These are phyloP conservation scores for Eupithecia inturbata DNA, from an alignment of 2,888 invertebrate genomes.

Conservation along the genomic window DNA sequence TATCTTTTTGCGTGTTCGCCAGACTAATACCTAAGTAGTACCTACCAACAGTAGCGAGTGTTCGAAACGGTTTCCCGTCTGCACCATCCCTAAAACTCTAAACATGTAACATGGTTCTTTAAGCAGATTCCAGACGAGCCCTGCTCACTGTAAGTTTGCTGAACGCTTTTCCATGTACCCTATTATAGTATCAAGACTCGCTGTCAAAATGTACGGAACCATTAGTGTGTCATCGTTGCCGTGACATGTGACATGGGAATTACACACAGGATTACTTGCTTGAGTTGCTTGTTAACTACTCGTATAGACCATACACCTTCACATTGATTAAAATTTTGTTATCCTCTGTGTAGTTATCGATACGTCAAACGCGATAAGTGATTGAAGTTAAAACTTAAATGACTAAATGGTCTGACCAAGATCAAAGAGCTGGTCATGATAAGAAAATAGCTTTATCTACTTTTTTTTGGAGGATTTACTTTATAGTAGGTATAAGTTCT, in stretches of 20 bases:
- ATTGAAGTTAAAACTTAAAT: no score
- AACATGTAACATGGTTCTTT: conserved; percentile 61
- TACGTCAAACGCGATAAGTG: background rate
- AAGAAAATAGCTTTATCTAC: no score
- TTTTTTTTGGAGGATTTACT: no score
- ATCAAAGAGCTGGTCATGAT: no score
- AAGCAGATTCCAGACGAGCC: conserved; percentile 69
- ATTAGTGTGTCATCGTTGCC: conserved; percentile 30
- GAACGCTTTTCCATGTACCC: conserved; percentile 76
- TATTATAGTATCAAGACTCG: conserved; percentile 70
- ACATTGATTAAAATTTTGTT: background rate
- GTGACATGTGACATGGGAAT: conserved; percentile 15
- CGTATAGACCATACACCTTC: background rate
- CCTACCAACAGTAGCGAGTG: background rate
- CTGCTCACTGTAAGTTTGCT: conserved; percentile 68
- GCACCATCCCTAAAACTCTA: conserved; percentile 57
- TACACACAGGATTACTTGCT: conserved; percentile 2
- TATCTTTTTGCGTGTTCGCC: background rate
- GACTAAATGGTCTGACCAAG: no score
- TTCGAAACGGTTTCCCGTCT: background rate
- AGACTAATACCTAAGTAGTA: background rate
- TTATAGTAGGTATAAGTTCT: no score
- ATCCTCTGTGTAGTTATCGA: background rate
- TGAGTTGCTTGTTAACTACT: background rate
- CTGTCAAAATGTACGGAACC: conserved; percentile 41